These are phyloP conservation scores for Tetrax tetrax DNA, from an alignment of 2,113 vertebrate genomes.

Conservation along the genomic window DNA sequence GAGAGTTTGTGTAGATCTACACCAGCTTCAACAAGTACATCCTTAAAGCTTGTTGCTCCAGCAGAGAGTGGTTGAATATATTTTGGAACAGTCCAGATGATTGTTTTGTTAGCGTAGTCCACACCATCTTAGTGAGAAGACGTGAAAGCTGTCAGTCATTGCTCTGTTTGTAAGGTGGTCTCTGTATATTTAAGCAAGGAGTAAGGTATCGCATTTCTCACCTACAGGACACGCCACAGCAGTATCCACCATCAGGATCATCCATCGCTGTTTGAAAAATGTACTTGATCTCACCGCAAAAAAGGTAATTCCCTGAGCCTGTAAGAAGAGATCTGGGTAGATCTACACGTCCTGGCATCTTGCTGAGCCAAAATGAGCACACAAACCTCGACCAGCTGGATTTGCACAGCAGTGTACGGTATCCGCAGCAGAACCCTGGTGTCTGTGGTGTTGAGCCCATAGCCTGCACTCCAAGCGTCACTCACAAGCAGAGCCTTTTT, in stretches of 20 bases:
- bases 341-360: background rate
- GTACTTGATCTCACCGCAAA: constrained; percentile 75
- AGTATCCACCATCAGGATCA: constrained; percentile 72
- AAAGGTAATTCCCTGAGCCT: constrained; percentile 80
- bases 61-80: constrained; percentile 67
- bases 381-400: constrained; percentile 35
- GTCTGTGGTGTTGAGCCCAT: constrained; percentile 52
- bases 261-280: constrained; percentile 75
- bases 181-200: background rate
- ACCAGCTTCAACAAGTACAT: constrained; percentile 75
- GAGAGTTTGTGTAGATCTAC: constrained; percentile 76
- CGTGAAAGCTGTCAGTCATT: background rate
- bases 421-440: constrained; percentile 56
- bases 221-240: constrained; percentile 73
- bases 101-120: constrained; percentile 47
- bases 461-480: constrained; percentile 51
- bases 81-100: constrained; percentile 82
- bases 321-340: background rate
- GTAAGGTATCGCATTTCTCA: background rate
- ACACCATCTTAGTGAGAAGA: constrained; percentile 72
- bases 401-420: constrained; percentile 24
- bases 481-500: constrained; percentile 45
- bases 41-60: constrained; percentile 22
- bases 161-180: background rate
- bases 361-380: background rate